A percentile compares a stretch with the other conserved stretches of the same genome.
phyloP scores from a whole-genome alignment of 2,113 vertebrate genomes.

The Sus scrofa region DNA sequence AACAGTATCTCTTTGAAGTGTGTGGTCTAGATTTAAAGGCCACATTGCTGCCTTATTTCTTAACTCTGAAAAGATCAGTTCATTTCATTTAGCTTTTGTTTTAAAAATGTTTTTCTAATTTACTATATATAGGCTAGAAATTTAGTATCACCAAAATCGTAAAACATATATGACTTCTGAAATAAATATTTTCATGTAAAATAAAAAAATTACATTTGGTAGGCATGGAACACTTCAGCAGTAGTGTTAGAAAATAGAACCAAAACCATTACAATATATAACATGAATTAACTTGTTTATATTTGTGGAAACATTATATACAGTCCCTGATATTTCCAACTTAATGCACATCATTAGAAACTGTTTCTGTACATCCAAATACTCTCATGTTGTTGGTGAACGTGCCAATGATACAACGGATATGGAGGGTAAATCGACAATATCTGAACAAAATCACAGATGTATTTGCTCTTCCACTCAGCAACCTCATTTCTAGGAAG shows the following conservation, averaged over 20 bases:
- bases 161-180: neutral
- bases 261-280: neutral
- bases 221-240: slow-evolving; percentile 1
- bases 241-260: slow-evolving; percentile 15
- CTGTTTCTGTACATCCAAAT: neutral
- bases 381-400: neutral
- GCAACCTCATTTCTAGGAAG: neutral
- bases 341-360: neutral
- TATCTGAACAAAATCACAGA: neutral
- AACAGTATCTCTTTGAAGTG: slow-evolving; percentile 41
- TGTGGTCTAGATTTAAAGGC: slow-evolving; percentile 1
- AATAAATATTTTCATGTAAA: slow-evolving; percentile 18
- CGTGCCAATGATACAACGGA: neutral
- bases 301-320: neutral
- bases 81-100: slow-evolving; percentile 31
- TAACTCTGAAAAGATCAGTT: neutral
- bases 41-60: neutral
- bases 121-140: neutral
- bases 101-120: slow-evolving; percentile 3
- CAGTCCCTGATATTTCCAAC: neutral
- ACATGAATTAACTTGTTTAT: neutral
- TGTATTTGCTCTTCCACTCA: neutral
- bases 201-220: neutral
- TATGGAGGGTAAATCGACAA: neutral
- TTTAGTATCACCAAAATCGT: neutral